These are phyloP conservation scores for Camponotus pennsylvanicus DNA, from an alignment of 1,140 invertebrate genomes.

Conservation along the genomic window DNA sequence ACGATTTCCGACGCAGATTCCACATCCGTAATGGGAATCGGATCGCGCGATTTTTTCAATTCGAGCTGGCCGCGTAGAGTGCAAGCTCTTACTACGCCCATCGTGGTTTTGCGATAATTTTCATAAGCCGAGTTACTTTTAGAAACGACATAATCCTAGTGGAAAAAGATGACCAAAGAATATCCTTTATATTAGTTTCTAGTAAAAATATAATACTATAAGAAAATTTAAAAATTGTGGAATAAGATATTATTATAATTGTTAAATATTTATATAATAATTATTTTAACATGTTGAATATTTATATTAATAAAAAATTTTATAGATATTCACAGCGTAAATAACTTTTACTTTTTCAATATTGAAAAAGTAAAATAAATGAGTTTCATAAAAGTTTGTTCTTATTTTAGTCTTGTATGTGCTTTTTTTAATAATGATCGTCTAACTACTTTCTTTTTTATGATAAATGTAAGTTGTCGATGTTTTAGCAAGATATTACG, in stretches of 20 bases:
- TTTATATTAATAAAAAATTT: too few species aligned
- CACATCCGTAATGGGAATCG: constrained; percentile 95
- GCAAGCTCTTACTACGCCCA: constrained; percentile 95
- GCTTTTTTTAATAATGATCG: background rate
- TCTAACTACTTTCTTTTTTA: background rate
- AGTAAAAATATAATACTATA: too few species aligned
- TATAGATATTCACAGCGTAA: too few species aligned
- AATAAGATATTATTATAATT: too few species aligned
- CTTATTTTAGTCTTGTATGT: constrained; percentile 22
- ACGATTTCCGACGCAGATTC: constrained; percentile 98
- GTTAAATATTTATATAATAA: too few species aligned
- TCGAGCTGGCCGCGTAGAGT: constrained; percentile 97
- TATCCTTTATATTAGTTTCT: background rate
- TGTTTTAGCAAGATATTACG: background rate
- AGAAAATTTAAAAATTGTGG: too few species aligned
- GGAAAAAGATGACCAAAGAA: constrained; percentile 34
- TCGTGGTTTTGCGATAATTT: constrained; percentile 94
- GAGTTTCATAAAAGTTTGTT: too few species aligned
- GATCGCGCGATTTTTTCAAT: constrained; percentile 90
- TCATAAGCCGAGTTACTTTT: constrained; percentile 95
- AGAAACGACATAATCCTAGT: constrained; percentile 92
- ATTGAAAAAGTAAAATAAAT: too few species aligned
- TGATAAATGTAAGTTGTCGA: background rate
- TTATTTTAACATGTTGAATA: too few species aligned
- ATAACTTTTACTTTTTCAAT: too few species aligned